A percentile compares a stretch with the other conserved stretches of the same genome.
Conservation (phyloP, 1,140 invertebrate species). For the Aporrectodea caliginosa region DNA sequence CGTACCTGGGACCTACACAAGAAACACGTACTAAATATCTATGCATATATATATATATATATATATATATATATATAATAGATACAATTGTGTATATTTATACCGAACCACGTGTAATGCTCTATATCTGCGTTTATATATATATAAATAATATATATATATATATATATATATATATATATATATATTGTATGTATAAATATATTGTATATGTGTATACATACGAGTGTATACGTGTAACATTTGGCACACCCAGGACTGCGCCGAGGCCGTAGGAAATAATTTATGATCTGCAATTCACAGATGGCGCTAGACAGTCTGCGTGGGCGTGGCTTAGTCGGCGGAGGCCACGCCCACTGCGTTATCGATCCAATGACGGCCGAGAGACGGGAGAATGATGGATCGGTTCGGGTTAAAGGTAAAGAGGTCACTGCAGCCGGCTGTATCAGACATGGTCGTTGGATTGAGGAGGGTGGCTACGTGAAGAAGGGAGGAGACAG, state of each 20-base stretch:
- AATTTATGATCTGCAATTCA: background rate
- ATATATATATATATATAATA: no score
- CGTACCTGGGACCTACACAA: no score
- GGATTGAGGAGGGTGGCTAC: background rate
- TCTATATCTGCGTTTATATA: no score
- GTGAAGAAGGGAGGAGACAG: background rate
- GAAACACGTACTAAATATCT: no score
- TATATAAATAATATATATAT: constrained; percentile 4
- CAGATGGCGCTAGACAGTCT: background rate
- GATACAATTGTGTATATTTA: no score
- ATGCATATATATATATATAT: no score
- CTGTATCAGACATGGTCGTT: no score
- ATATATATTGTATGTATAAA: background rate
- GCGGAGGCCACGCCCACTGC: background rate
- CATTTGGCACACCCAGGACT: background rate
- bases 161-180: constrained; percentile 4
- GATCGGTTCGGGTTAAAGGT: background rate
- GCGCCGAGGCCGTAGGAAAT: background rate
- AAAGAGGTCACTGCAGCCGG: background rate
- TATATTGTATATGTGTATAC: background rate
- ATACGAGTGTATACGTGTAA: background rate
- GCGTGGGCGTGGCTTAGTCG: background rate
- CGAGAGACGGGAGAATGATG: background rate
- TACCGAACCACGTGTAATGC: no score
- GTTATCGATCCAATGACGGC: background rate